Percentiles rank a stretch among this genome's conserved stretches.
These are phyloP conservation scores for Callipepla squamata DNA, from an alignment of 2,113 vertebrate species.

Conservation along the genomic window DNA sequence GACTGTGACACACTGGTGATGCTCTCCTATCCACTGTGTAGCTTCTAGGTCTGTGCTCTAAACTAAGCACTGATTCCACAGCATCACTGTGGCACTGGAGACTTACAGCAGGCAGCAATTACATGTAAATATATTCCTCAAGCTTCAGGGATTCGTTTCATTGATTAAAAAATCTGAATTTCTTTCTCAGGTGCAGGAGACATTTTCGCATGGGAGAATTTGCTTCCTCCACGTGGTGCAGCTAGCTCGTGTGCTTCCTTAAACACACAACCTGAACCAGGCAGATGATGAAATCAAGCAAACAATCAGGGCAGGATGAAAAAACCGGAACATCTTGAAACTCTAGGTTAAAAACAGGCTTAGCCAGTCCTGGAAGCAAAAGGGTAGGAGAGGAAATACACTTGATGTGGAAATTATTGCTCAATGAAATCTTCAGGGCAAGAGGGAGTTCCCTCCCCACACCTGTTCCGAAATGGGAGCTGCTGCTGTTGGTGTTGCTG, in stretches of 20 bases:
- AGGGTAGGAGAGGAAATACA: constrained; percentile 37
- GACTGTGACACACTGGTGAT: neutral
- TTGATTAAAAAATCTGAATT: constrained; percentile 35
- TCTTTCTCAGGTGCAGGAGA: constrained; percentile 3
- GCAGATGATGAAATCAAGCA: constrained; percentile 37
- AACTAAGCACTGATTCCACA: neutral
- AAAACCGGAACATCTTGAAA: constrained; percentile 59
- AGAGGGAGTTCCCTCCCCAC: constrained; percentile 53
- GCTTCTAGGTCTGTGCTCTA: neutral
- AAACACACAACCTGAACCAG: neutral
- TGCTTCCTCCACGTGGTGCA: neutral
- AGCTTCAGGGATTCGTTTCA: constrained; percentile 12
- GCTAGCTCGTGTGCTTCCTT: neutral
- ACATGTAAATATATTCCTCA: constrained; percentile 21
- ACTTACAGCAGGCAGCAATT: neutral
- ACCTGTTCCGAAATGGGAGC: constrained; percentile 67
- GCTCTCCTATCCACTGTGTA: neutral
- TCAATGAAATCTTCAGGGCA: constrained; percentile 49
- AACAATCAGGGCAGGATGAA: constrained; percentile 12
- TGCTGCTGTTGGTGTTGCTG: neutral
- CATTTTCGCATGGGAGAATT: constrained; percentile 34
- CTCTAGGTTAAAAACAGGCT: constrained; percentile 30
- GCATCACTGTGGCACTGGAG: neutral
- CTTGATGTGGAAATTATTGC: constrained; percentile 55
- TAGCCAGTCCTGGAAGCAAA: constrained; percentile 33